Percentiles rank a stretch among this genome's conserved stretches.
Conservation (phyloP, 2,888 invertebrate species). For the Apodemia mormo region DNA sequence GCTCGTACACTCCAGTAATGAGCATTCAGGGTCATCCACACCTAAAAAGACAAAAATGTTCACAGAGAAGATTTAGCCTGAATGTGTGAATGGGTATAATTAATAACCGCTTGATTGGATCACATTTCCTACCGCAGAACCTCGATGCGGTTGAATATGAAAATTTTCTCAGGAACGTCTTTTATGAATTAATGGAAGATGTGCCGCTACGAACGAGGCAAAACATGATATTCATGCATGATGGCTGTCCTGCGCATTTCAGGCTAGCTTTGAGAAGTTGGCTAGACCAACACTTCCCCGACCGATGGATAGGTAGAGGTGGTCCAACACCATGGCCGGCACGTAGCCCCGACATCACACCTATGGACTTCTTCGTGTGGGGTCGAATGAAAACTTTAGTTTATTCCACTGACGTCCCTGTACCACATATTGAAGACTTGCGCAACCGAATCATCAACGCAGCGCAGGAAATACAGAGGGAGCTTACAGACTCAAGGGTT, state of each 20-base stretch:
- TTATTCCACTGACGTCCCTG: constrained; percentile 8
- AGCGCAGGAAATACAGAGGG: too few relatives aligned
- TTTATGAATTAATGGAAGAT: constrained; percentile 20
- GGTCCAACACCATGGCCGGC: constrained; percentile 1
- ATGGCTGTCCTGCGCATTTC: constrained; percentile 20
- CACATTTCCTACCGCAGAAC: constrained; percentile 41
- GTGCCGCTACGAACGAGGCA: constrained; percentile 20
- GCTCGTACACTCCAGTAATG: too few relatives aligned
- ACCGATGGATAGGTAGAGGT: constrained; percentile 2
- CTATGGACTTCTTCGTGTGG: constrained; percentile 22
- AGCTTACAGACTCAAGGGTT: too few relatives aligned
- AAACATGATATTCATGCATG: constrained; percentile 24
- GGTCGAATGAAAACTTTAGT: constrained; percentile 20
- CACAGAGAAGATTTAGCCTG: constrained; percentile 40
- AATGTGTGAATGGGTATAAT: constrained; percentile 43
- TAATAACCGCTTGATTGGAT: constrained; percentile 33
- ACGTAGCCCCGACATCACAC: constrained; percentile 19
- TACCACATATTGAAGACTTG: constrained; percentile 22
- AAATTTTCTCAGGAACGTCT: constrained; percentile 11
- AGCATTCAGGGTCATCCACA: not conserved
- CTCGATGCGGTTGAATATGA: constrained; percentile 30
- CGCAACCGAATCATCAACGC: constrained; percentile 37
- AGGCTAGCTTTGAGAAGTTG: constrained; percentile 13
- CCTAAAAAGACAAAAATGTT: constrained; percentile 35
- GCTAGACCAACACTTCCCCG: constrained; percentile 17